Conservation (phyloP, 1,140 invertebrate species). For the Diorhabda carinulata region DNA sequence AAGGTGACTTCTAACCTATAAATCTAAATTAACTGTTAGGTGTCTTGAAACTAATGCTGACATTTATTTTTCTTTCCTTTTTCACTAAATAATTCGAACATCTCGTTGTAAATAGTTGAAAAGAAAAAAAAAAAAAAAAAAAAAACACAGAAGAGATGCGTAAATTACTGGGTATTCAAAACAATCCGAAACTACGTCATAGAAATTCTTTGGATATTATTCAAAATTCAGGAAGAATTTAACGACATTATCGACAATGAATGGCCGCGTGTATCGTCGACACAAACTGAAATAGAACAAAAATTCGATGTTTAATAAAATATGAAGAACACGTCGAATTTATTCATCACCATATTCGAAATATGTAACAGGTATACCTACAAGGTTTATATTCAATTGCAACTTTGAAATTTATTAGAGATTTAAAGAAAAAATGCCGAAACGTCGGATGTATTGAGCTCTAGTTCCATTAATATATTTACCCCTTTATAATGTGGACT, state of each 20-base stretch:
- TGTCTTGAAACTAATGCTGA: background rate
- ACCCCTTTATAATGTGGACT: too few relatives aligned
- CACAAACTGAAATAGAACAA: background rate
- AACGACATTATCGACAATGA: background rate
- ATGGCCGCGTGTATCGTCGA: background rate
- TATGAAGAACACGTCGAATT: background rate
- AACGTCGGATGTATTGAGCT: too few relatives aligned
- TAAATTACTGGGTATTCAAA: background rate
- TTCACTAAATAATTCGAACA: background rate
- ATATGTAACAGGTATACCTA: too few relatives aligned
- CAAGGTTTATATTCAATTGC: too few relatives aligned
- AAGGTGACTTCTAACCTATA: background rate
- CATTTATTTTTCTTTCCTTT: background rate
- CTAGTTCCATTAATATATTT: too few relatives aligned
- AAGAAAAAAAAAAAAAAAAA: background rate
- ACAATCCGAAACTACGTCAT: background rate
- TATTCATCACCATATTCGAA: too few relatives aligned
- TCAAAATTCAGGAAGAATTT: background rate
- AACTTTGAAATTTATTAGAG: too few relatives aligned
- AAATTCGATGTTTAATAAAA: background rate
- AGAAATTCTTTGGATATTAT: constrained; percentile 3
- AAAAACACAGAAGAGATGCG: too few relatives aligned
- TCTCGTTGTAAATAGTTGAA: background rate
- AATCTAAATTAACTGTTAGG: background rate
- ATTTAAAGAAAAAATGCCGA: too few relatives aligned